Evolutionary conservation across 2,113 vertebrate genomes (phyloP), one percentile per base, ranked within the genome.

Genomic region (Passerina amoena): DNA sequence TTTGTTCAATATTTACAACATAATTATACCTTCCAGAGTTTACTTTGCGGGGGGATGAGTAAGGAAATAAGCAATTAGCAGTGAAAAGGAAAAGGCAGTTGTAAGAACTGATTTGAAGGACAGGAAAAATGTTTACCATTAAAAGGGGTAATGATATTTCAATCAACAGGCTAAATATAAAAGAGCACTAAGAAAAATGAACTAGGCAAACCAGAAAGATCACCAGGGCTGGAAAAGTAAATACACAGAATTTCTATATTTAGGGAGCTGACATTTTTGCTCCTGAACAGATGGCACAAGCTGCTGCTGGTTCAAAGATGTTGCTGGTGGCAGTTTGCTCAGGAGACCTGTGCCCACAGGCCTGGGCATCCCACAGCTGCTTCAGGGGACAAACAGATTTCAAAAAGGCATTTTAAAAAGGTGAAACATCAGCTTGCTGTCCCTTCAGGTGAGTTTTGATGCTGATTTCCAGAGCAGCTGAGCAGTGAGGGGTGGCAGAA

Each of bases 261-360:
- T 92, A 96, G 94, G 79, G 79, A 92, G 76, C 56, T 86, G 92
- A 82, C 72, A 75, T 93, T 92, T 93, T 86, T 90, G 66, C 85
- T 94, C 84, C 82, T 71, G 64, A 83, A 19, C 90, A 81, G 85
- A 87, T 59, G 90, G 59, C 85, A 80, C 76, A 70, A 71, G 84
- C 64, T 78, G 87, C 22, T 85, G 77, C 69, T 89, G 5, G 11
- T 54, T 65, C 11, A 18, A 44, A 64, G 91, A 33, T 53, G 61
- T 6, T 76, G 70, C 70, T 87, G 89, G 60, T 82, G 24, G 14
- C 48, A 45, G 13, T 17, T 42, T 8, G 14, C 66, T 8, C 44
- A 19, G 93, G 48, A 42, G 50, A 92, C 83, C 86, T 82, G 61
- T 5, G 47, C 72, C 56, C 50, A 15, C 44, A 22, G 82, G 56